These are phyloP conservation scores for Cyrtodaria siliqua DNA, from an alignment of 2,888 invertebrate genomes.

Conservation along the genomic window DNA sequence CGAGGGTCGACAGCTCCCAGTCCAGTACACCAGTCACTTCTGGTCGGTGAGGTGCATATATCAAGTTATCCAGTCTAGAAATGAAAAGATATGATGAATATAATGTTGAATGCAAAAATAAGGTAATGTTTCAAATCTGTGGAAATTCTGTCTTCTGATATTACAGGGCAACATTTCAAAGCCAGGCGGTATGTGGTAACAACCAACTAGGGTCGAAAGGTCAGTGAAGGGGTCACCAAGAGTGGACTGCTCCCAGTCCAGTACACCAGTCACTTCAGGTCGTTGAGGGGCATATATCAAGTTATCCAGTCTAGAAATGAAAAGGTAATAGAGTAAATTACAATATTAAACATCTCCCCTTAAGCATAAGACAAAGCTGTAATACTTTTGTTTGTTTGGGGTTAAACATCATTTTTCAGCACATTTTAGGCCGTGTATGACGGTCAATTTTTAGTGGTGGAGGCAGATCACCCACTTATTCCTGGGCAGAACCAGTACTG, in stretches of 20 bases:
- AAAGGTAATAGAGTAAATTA: too few species aligned
- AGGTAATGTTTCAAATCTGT: too few species aligned
- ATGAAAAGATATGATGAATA: not conserved
- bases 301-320: slow-evolving; percentile 85
- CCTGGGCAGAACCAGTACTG: too few species aligned
- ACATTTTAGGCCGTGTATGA: too few species aligned
- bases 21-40: slow-evolving; percentile 86
- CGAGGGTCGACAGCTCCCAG: slow-evolving; percentile 86
- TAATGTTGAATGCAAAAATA: too few species aligned
- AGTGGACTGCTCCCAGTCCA: slow-evolving; percentile 87
- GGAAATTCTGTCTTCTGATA: too few species aligned
- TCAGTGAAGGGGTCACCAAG: slow-evolving; percentile 86
- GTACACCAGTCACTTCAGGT: slow-evolving; percentile 84
- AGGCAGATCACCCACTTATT: too few species aligned
- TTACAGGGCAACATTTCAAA: slow-evolving; percentile 65
- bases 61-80: slow-evolving; percentile 86
- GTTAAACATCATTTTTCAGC: too few species aligned
- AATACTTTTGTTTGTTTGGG: too few species aligned
- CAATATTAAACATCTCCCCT: too few species aligned
- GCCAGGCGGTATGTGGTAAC: slow-evolving; percentile 78
- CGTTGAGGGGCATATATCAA: slow-evolving; percentile 84
- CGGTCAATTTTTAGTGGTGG: too few species aligned
- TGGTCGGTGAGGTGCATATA: slow-evolving; percentile 82
- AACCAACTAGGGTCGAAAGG: slow-evolving; percentile 83
- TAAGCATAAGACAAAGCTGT: too few species aligned